Conservation (phyloP, 2,888 invertebrate species). For the Drosophila paracracens region DNA sequence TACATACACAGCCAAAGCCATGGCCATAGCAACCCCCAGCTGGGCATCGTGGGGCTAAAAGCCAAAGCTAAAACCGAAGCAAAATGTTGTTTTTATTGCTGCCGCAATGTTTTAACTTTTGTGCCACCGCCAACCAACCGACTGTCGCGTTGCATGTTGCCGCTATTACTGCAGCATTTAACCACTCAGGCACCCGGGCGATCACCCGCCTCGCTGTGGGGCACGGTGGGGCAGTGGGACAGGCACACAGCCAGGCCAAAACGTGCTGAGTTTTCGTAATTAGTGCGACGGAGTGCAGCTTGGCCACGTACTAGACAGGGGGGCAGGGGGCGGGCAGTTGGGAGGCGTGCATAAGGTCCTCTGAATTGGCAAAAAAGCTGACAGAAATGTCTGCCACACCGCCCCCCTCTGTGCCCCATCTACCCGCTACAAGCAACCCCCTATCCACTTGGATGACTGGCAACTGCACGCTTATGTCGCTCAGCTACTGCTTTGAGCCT, state of each 20-base stretch:
- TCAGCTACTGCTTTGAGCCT: conserved; percentile 67
- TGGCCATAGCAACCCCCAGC: conserved; percentile 31
- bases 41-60: conserved; percentile 12
- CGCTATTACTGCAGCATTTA: conserved; percentile 80
- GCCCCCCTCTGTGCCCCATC: not conserved
- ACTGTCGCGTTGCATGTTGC: conserved; percentile 80
- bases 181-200: conserved; percentile 67
- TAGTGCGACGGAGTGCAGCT: conserved; percentile 77
- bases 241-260: conserved; percentile 68
- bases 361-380: conserved; percentile 36
- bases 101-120: conserved; percentile 79
- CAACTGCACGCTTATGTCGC: conserved; percentile 65
- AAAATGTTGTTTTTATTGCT: conserved; percentile 77
- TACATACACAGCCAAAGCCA: conserved; percentile 34
- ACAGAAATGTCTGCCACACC: conserved; percentile 25
- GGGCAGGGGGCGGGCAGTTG: not conserved
- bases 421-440: not conserved
- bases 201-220: conserved; percentile 30
- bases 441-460: conserved; percentile 26
- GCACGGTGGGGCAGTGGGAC: conserved; percentile 36
- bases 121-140: conserved; percentile 43
- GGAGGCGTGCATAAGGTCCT: not conserved
- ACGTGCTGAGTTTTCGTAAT: conserved; percentile 80
- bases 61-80: conserved; percentile 51
- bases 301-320: conserved; percentile 58